These are phyloP conservation scores for Neopipo cinnamomea DNA, from an alignment of 2,113 vertebrate species.

Conservation along the genomic window DNA sequence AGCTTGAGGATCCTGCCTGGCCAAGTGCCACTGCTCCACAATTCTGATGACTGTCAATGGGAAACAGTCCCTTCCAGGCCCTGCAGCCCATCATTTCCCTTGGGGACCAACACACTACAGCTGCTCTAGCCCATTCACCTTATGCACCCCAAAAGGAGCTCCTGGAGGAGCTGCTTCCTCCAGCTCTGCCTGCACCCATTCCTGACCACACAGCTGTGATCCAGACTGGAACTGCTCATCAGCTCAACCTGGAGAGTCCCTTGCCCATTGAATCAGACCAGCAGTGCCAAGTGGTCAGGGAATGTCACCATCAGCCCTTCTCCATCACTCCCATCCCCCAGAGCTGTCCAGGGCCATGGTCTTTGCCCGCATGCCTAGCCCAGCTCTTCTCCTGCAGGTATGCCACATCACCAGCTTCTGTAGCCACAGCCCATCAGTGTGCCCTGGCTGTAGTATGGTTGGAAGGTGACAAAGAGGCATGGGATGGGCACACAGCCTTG, in stretches of 20 bases:
- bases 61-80: neutral
- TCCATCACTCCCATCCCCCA: neutral
- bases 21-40: neutral
- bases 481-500: neutral
- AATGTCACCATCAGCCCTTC: neutral
- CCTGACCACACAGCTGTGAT: neutral
- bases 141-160: neutral
- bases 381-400: neutral
- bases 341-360: neutral
- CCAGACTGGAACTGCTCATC: neutral
- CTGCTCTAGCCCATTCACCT: neutral
- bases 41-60: neutral
- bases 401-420: neutral
- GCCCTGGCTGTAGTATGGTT: neutral
- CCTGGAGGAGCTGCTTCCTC: neutral
- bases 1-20: neutral
- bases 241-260: neutral
- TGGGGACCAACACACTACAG: neutral
- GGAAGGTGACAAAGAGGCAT: neutral
- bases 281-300: neutral
- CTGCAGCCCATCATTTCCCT: neutral
- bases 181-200: neutral
- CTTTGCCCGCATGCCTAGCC: accelerated
- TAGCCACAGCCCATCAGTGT: neutral
- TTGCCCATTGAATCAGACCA: neutral